Evolutionary conservation across 2,888 invertebrate species (phyloP), one percentile per base, ranked within the genome.

Genomic region (Scaptomyza polygonia): DNA sequence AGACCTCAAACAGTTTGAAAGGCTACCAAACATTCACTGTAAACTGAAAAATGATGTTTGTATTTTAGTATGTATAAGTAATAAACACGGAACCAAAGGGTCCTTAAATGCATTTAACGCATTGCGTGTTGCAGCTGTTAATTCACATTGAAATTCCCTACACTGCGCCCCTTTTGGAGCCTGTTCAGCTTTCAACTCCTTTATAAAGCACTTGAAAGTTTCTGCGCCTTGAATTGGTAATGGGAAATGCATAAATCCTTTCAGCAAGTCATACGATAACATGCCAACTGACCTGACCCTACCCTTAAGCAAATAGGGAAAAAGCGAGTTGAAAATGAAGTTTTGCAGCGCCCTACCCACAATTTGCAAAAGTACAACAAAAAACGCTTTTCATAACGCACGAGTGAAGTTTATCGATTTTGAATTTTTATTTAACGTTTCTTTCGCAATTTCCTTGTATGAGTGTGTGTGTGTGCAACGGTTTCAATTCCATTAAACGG

Each of bases 341-440:
- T 44, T 62, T 39, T 9, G 44, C 27, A 16, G 27, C 18, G 27
- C 18, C 8, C 29, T 32, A 18, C 40, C 49, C 42, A 16, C 42
- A 30, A 25, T 14, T 30, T 36, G 6, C 14, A 8, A 14, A 36
- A 36, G 51, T 14, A 12, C 9, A 29, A 12, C 9, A 29, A 44
- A 43, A 36, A 27, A 71, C 54, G 16, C 7, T 25, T 45, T 29
- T 39, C 36, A 47, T 63, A 54, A 55, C 74, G 65, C 58, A 49
- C 44, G 48, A 67, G 52, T 71, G 59, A 75, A 82, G 56, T 66
- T 66, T 71, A 78, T 78, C 29, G 79, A 78, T 78, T 78, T 75
- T 36, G 29, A 14, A 34, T 40, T 29, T 39, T 45, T 4, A 45
- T 30, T 42, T 40, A 21, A 21, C 21, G 40, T 40, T 36, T 36